phyloP scores from a whole-genome alignment of 2,113 vertebrate species.

The rat (Rattus norvegicus) region DNA sequence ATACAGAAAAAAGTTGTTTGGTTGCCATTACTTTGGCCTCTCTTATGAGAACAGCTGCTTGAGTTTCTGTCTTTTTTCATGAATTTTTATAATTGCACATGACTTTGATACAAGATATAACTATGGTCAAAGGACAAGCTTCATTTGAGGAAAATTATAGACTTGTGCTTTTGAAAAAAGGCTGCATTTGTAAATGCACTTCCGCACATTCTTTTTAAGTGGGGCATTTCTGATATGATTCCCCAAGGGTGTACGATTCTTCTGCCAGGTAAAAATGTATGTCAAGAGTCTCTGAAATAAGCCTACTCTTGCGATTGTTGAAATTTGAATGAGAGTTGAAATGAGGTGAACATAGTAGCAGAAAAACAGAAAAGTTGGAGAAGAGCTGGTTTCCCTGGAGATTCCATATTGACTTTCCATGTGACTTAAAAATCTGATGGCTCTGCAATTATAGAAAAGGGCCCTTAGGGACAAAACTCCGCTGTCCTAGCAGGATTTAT shows the following conservation, averaged over 20 bases:
- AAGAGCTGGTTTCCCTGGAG: conserved; percentile 38
- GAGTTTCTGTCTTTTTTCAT: conserved; percentile 34
- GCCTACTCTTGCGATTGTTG: conserved; percentile 61
- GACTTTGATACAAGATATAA: conserved; percentile 62
- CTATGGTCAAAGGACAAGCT: conserved; percentile 68
- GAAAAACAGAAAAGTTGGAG: conserved; percentile 61
- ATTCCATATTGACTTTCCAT: conserved; percentile 77
- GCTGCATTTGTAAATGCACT: conserved; percentile 72
- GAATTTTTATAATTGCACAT: conserved; percentile 69
- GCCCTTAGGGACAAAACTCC: conserved; percentile 60
- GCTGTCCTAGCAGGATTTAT: conserved; percentile 69
- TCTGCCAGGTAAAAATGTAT: conserved; percentile 72
- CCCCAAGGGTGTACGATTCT: conserved; percentile 66
- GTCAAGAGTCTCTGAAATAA: conserved; percentile 73
- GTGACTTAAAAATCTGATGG: conserved; percentile 72
- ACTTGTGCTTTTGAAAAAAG: conserved; percentile 46
- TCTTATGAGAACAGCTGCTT: conserved; percentile 38
- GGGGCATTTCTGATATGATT: conserved; percentile 73
- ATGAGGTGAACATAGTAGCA: conserved; percentile 66
- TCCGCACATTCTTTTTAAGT: conserved; percentile 78
- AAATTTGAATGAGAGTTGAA: conserved; percentile 80
- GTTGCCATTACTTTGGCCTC: conserved; percentile 20
- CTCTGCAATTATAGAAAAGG: conserved; percentile 68
- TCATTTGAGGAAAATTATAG: conserved; percentile 68
- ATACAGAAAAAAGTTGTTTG: not conserved